Evolutionary conservation across 2,888 invertebrate genomes (phyloP), one percentile per base, ranked within the genome.

Genomic region (Folsomia candida): DNA sequence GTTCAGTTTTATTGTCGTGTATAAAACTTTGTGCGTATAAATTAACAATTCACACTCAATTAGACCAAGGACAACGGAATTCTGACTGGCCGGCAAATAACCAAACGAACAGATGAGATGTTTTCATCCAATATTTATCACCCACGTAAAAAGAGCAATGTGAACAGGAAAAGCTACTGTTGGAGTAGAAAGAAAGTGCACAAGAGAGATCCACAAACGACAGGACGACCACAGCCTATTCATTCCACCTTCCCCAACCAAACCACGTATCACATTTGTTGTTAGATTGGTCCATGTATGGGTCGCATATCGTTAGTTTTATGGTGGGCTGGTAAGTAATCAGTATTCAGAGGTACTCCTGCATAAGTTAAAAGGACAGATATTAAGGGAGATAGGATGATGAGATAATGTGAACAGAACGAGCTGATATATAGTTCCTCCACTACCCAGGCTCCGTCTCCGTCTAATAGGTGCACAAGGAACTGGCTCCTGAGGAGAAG

Each of bases 381-480:
- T 61, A 61, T 61, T 61, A 61, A 61, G 28, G 29, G 61, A 61
- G 61, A 61, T 61, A 11, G 61, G 61, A 61, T 61, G 61, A 61
- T 61, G 61, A 61, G 61, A 61, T 61, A 61, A 61, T 61, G 61
- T 59, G 37, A 14, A 54, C 11, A 20, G n/a, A 54, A 54, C 54
- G 54, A 54, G 54, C 54, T 54, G 54, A 54, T n/a, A n/a, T n/a
- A n/a, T 54, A 54, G 54, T 54, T 54, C 20, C 6, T 9, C 20
- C 54, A 37, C 6, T 37, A 14, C 54, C 6, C 54, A 14, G n/a
- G 22, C 54, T 54, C 22, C n/a, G 6, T 18, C 54, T 54, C 37
- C 37, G 37, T 37, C 37, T 37, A n/a, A n/a, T n/a, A n/a, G n/a
- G n/a, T n/a, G n/a, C n/a, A n/a, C n/a, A n/a, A n/a, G n/a, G n/a